Base-by-base conservation (phyloP, 1,140 invertebrate species). In the Drosophila nebulosa region DNA sequence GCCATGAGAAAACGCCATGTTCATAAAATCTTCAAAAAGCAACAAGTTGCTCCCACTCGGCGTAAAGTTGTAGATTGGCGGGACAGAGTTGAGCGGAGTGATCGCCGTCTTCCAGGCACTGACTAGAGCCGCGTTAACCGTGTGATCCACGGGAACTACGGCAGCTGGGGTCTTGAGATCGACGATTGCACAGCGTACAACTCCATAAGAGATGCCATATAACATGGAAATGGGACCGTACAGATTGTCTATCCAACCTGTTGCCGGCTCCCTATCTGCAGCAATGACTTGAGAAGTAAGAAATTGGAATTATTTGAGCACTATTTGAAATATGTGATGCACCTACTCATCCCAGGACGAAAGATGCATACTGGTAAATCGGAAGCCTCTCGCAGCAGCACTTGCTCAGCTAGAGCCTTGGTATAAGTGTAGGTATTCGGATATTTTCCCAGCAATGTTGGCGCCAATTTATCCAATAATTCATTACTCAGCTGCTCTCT, bases 211-310 rank as follows among this genome's bases (percentile, higher is more conserved):
- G 18, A 93, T 93, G 2, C 95, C 95, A 10, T 94, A 94, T 6
- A 95, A 67, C 0, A 95, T 88, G 16, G 95, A 96, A 58, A 96
- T 97, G 4, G 97, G 96, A 50, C 97, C 97, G 89, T 98, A 98
- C 64, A 97, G 92, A 84, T 98, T 99, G 89, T 98, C 97, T 18
- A 98, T 96, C 96, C 96, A 98, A 2, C 96, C 95, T 12, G 90
- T 56, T 0, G 94, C 74, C 0, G 95, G 95, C 67, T 98, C 97
- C 56, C 94, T 94, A 90, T 95, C 95, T 0, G 96, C 95, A 0
- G 96, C 95, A 27, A 97, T 93, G 22, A 98, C 96, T 95, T 90
- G 6, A 6, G 42, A 16, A 14, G 94, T 94, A 26, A 96, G 94
- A 71, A 95, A 10, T 94, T 93, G 10, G 77, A 96, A 96, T 9